Conservation (phyloP, 2,797 vertebrate species). For the Notolepis coatsorum region DNA sequence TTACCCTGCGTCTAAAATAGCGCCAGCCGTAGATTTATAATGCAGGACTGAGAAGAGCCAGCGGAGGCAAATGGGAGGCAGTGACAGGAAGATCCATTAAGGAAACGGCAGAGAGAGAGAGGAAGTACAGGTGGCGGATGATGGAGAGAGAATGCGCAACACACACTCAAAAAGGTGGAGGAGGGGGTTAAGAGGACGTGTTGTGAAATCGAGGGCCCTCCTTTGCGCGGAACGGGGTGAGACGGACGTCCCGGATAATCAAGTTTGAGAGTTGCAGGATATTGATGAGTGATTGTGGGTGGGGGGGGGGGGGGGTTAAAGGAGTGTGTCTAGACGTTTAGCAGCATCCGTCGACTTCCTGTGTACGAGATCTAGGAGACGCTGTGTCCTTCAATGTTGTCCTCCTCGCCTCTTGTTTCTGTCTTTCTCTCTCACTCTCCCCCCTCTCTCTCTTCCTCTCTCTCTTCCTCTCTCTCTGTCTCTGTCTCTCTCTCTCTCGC, state of each 20-base stretch:
- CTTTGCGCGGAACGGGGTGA: conserved; percentile 43
- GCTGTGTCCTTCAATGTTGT: conserved; percentile 37
- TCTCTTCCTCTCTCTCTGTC: neutral
- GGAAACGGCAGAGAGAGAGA: conserved; percentile 34
- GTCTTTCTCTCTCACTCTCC: conserved; percentile 32
- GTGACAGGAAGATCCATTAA: conserved; percentile 42
- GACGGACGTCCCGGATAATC: no score
- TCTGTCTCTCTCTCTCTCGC: no score
- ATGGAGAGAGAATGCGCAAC: conserved; percentile 10
- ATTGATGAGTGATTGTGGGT: conserved; percentile 17
- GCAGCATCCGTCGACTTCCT: conserved; percentile 52
- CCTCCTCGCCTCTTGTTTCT: no score
- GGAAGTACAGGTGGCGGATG: conserved; percentile 45
- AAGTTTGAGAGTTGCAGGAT: conserved; percentile 33
- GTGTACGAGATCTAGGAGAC: conserved; percentile 34
- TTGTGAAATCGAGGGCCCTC: conserved; percentile 3
- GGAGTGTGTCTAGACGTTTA: conserved; percentile 63
- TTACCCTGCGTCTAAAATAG: conserved; percentile 79
- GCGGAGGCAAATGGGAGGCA: conserved; percentile 45
- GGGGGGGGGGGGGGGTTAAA: conserved; percentile 5
- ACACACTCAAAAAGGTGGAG: neutral
- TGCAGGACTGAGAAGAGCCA: conserved; percentile 53
- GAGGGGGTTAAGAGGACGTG: conserved; percentile 40
- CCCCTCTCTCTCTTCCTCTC: conserved; percentile 12
- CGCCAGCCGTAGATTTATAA: conserved; percentile 70